Percentiles rank a stretch among this genome's conserved stretches.
Conservation (phyloP, 2,113 vertebrate species). For the Paedocypris sp. region DNA sequence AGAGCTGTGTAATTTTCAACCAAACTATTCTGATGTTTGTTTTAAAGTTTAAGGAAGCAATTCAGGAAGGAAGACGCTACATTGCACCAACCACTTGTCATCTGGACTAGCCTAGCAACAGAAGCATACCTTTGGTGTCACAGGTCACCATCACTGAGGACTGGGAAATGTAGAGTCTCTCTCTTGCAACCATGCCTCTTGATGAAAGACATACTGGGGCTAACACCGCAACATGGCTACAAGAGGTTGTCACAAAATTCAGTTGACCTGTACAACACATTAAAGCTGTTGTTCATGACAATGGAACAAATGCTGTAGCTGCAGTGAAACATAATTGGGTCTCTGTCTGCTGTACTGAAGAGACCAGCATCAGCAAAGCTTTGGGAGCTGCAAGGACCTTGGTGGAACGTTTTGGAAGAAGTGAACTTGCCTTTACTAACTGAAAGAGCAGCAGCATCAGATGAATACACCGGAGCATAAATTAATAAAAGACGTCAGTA, state of each 20-base stretch:
- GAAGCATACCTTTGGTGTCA: constrained; percentile 27
- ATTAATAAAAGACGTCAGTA: constrained; percentile 15
- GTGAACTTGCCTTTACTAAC: background rate
- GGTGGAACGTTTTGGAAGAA: constrained; percentile 10
- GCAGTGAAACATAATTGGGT: constrained; percentile 11
- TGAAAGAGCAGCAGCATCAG: constrained; percentile 15
- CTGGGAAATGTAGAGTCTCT: constrained; percentile 27
- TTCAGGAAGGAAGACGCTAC: background rate
- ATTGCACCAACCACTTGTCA: constrained; percentile 4
- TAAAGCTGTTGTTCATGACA: background rate
- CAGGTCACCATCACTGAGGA: constrained; percentile 26
- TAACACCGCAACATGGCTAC: constrained; percentile 23
- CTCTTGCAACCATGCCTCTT: constrained; percentile 25
- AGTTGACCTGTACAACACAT: constrained; percentile 2
- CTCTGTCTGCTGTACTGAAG: background rate
- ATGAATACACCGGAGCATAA: constrained; percentile 1
- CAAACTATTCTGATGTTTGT: background rate
- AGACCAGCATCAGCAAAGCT: background rate
- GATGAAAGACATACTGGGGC: constrained; percentile 29
- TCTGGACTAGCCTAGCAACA: constrained; percentile 16
- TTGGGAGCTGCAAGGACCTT: background rate
- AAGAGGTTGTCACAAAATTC: constrained; percentile 16
- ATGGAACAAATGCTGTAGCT: constrained; percentile 21
- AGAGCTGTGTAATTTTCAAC: background rate
- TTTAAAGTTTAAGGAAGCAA: constrained; percentile 18